Evolutionary conservation across 2,888 invertebrate genomes (phyloP).

Genomic region (Caenorhabditis afra): DNA sequence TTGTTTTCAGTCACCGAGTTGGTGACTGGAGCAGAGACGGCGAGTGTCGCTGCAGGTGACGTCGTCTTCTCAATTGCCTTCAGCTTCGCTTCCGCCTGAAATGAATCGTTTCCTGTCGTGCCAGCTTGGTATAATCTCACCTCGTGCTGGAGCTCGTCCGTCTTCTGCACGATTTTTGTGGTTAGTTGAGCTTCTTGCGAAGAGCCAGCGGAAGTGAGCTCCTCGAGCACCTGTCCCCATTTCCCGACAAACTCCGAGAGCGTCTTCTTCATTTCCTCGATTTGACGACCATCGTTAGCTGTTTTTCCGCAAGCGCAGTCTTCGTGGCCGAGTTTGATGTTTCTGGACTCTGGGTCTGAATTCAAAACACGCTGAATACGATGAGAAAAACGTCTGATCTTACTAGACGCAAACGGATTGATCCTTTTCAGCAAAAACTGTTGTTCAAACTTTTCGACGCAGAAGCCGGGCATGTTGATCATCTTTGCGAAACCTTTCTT

Average conservation of each 20-base stretch:
- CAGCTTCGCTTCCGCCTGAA: conserved; percentile 12
- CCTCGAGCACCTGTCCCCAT: conserved; percentile 6
- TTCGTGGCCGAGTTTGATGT: background rate
- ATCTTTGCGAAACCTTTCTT: conserved; percentile 20
- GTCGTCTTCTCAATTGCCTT: too few species aligned
- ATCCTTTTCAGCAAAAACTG: conserved; percentile 21
- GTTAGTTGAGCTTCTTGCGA: background rate
- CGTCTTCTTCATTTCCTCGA: conserved; percentile 17
- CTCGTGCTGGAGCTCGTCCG: conserved; percentile 8
- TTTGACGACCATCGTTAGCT: background rate
- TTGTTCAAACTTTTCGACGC: conserved; percentile 37
- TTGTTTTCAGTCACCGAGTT: too few species aligned
- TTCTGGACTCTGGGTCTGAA: background rate
- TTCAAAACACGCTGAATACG: background rate
- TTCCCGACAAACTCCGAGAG: conserved; percentile 6
- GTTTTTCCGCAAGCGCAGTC: conserved; percentile 4
- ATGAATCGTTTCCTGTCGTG: background rate
- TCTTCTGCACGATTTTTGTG: background rate
- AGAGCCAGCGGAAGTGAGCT: background rate
- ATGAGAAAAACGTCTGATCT: background rate
- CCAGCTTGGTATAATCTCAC: background rate
- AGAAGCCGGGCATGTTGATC: conserved; percentile 37
- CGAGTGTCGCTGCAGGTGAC: too few species aligned
- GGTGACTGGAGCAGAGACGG: too few species aligned
- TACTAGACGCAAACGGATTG: conserved; percentile 22